Percentiles rank a stretch among this genome's conserved stretches.
These are phyloP conservation scores for Montipora sp. DNA, from an alignment of 64 coral and sea anemone species.

Conservation along the genomic window DNA sequence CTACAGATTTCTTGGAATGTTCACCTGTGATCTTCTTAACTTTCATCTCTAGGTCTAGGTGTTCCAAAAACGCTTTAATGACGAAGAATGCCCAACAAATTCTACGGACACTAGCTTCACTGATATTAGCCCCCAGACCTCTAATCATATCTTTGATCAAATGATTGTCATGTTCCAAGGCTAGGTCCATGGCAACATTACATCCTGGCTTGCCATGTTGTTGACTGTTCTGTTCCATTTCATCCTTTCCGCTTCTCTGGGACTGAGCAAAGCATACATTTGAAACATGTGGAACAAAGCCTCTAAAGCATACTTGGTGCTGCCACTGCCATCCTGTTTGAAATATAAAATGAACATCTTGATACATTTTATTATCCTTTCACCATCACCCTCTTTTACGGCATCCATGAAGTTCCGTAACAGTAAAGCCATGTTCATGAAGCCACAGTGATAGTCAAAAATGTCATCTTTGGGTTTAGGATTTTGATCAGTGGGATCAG, in stretches of 20 bases:
- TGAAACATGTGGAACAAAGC: constrained; percentile 48
- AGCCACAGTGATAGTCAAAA: not conserved
- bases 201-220: constrained; percentile 20
- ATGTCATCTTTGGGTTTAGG: not conserved
- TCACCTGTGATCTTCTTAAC: constrained; percentile 33
- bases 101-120: constrained; percentile 38
- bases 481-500: not conserved
- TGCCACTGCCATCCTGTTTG: constrained; percentile 65
- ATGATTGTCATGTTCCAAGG: constrained; percentile 44
- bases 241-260: constrained; percentile 49
- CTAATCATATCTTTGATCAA: constrained; percentile 51
- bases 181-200: constrained; percentile 53
- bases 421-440: not conserved
- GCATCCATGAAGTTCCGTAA: not conserved
- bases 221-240: constrained; percentile 54
- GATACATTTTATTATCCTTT: not conserved
- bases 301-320: constrained; percentile 76
- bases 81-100: constrained; percentile 31
- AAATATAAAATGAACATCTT: too few relatives aligned
- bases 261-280: constrained; percentile 41
- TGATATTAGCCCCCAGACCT: constrained; percentile 59
- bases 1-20: constrained; percentile 30
- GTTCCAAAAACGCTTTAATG: constrained; percentile 6
- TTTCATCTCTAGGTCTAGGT: constrained; percentile 6
- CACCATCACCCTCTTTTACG: not conserved